Evolutionary conservation across 30 jellyfish, hydroid and myxozoan genomes (phyloP), one percentile per base, ranked within the genome.

Genomic region (Turritopsis rubra): DNA sequence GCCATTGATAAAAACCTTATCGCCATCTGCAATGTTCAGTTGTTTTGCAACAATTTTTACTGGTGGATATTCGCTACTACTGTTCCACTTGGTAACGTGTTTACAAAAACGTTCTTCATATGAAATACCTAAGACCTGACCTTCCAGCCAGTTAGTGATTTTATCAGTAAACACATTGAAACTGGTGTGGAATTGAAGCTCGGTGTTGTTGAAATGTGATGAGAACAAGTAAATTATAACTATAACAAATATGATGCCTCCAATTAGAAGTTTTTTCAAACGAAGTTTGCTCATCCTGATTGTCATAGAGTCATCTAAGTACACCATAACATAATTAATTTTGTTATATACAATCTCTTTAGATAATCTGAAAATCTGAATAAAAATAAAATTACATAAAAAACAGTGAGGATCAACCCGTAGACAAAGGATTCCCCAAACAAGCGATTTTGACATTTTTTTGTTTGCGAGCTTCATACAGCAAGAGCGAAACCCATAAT

Each of bases 31-130:
- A 21, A 92, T 83, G 28, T 81, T 84, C 70, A 92, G 75, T 30
- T 84, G 80, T 52, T 88, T 79, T 29, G 93, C 86, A 52, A 92
- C 98, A 25, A 53, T 74, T 18, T 76, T 70, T 21, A 92, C 87
- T 9, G 98, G 98, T 30, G 98, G 98, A 91, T 95, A 92, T 79
- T 82, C 82, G 41, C 88, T 79, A 53, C 93, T 88, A 8, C 87
- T 19, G 83, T 92, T 88, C 97, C 97, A 91, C 19, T 88, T 86
- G 9, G 75, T 26, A 16, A 86, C 81, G 53, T 75, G 73, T 41
- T 71, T 84, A 71, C 97, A 90, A 65, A 53, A 80, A 3, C 87
- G 78, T 21, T 80, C 81, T 52, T 80, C 87, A 60, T 80, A 80
- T 53, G 87, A 80, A 80, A 80, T 65, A 8, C 87, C 87, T 4